Evolutionary conservation across 2,113 vertebrate genomes (phyloP).

Genomic region (Poeciliopsis prolifica): DNA sequence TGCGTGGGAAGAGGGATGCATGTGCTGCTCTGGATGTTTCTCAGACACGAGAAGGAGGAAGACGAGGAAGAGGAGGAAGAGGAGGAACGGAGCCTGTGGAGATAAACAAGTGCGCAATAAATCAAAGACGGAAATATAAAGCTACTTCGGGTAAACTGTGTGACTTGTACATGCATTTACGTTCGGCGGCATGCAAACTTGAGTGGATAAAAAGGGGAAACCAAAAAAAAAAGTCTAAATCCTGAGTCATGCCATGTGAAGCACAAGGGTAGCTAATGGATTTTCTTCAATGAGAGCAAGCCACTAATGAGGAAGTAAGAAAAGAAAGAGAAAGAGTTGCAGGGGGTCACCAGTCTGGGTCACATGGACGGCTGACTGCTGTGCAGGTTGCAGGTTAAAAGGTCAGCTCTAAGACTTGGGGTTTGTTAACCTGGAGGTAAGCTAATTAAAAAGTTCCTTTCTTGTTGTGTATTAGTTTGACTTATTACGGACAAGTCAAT

Average conservation of each 20-base stretch:
- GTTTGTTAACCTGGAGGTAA: conserved; percentile 59
- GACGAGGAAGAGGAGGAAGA: conserved; percentile 38
- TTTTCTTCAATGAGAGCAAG: conserved; percentile 52
- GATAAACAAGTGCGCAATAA: conserved; percentile 30
- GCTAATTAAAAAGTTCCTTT: conserved; percentile 56
- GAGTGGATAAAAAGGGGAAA: conserved; percentile 10
- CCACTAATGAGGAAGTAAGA: conserved; percentile 73
- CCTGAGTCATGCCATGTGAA: conserved; percentile 28
- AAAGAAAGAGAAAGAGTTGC: conserved; percentile 53
- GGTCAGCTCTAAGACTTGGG: conserved; percentile 54
- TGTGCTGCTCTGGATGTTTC: conserved; percentile 49
- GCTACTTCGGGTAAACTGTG: conserved; percentile 19
- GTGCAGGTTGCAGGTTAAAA: conserved; percentile 68
- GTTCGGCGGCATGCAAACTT: conserved; percentile 32
- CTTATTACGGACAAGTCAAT: too few species aligned
- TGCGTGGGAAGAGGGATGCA: conserved; percentile 35
- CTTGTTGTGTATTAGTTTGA: too few species aligned
- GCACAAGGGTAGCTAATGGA: conserved; percentile 63
- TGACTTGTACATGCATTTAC: neutral
- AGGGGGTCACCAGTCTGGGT: conserved; percentile 47
- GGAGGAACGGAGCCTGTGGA: conserved; percentile 15
- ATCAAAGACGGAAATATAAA: conserved; percentile 41
- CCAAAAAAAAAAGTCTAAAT: conserved; percentile 18
- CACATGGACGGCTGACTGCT: conserved; percentile 61
- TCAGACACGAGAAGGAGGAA: conserved; percentile 47